Evolutionary conservation across 2,113 vertebrate species (phyloP).

Genomic region (Megaceryle maxima): DNA sequence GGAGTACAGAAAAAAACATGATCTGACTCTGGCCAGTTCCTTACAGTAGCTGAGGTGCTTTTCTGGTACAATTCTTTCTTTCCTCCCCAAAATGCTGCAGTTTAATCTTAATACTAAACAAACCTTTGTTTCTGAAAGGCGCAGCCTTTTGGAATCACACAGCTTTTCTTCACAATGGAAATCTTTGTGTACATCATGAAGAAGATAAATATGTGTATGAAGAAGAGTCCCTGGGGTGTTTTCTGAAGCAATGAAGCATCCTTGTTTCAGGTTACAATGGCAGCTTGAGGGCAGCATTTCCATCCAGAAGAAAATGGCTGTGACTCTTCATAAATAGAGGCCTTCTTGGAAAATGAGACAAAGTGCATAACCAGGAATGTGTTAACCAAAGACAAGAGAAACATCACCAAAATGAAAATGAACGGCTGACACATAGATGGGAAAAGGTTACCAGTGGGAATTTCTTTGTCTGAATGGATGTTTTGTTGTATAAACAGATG

Average conservation of each 20-base stretch:
- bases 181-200: slow-evolving; percentile 32
- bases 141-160: neutral
- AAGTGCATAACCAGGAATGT: slow-evolving; percentile 38
- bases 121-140: neutral
- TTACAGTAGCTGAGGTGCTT: neutral
- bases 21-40: neutral
- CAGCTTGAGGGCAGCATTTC: slow-evolving; percentile 73
- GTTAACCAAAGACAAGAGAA: slow-evolving; percentile 47
- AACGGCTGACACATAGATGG: neutral
- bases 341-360: slow-evolving; percentile 64
- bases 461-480: slow-evolving; percentile 31
- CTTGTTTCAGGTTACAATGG: slow-evolving; percentile 60
- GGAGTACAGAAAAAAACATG: neutral
- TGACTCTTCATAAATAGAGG: slow-evolving; percentile 69
- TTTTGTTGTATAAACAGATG: slow-evolving; percentile 22
- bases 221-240: slow-evolving; percentile 38
- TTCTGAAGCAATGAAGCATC: slow-evolving; percentile 62
- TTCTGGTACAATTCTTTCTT: neutral
- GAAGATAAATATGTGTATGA: slow-evolving; percentile 70
- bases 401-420: slow-evolving; percentile 11
- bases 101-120: slow-evolving; percentile 3
- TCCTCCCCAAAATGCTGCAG: neutral
- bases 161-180: slow-evolving; percentile 38
- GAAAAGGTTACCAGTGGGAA: neutral
- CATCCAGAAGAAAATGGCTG: slow-evolving; percentile 66